These are phyloP conservation scores for Rhinogobio ventralis DNA, from an alignment of 2,797 vertebrate species.

Conservation along the genomic window DNA sequence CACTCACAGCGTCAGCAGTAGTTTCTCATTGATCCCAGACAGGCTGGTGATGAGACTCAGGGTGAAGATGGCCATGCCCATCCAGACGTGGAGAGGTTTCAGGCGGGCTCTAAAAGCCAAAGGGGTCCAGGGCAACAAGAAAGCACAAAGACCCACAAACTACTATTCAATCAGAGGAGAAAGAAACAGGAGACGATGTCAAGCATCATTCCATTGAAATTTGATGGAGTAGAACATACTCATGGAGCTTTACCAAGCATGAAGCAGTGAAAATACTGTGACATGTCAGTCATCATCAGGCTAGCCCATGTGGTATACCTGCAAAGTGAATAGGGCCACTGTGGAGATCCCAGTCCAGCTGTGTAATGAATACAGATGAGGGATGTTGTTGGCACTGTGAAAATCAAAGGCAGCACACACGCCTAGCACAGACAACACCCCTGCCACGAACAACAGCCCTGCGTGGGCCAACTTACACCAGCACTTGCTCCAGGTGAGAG, in stretches of 20 bases:
- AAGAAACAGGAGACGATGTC: slow-evolving; percentile 4
- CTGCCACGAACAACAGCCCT: slow-evolving; percentile 63
- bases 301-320: slow-evolving; percentile 65
- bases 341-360: slow-evolving; percentile 81
- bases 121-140: slow-evolving; percentile 77
- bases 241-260: background rate
- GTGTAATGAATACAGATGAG: slow-evolving; percentile 81
- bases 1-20: slow-evolving; percentile 80
- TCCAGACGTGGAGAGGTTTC: slow-evolving; percentile 78
- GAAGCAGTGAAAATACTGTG: slow-evolving; percentile 5
- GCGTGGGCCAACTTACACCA: slow-evolving; percentile 76
- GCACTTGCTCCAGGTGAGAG: slow-evolving; percentile 71
- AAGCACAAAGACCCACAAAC: slow-evolving; percentile 71
- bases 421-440: slow-evolving; percentile 68
- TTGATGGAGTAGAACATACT: background rate
- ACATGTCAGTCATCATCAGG: background rate
- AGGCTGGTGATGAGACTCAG: slow-evolving; percentile 68
- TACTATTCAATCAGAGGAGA: slow-evolving; percentile 68
- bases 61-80: slow-evolving; percentile 72
- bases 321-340: slow-evolving; percentile 75
- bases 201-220: background rate
- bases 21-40: slow-evolving; percentile 81
- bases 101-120: slow-evolving; percentile 68
- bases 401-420: slow-evolving; percentile 74
- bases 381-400: slow-evolving; percentile 61